A percentile compares a stretch with the other conserved stretches of the same genome.
phyloP scores from a whole-genome alignment of 2,113 vertebrate species.

The Corapipo altera region DNA sequence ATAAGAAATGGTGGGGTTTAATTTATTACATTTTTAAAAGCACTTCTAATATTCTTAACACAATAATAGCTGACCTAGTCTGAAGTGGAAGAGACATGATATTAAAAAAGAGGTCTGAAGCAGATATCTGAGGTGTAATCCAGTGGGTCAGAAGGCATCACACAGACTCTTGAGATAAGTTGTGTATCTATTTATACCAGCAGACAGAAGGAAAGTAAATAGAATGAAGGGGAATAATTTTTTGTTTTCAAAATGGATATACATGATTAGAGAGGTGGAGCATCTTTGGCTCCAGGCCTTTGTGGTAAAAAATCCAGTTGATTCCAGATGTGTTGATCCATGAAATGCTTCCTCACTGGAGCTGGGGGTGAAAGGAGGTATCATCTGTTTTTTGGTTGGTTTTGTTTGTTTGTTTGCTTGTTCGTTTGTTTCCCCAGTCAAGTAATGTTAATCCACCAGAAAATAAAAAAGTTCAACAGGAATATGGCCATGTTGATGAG shows the following conservation, averaged over 20 bases:
- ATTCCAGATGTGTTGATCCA: neutral
- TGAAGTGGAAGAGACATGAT: neutral
- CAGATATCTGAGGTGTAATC: neutral
- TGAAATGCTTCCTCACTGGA: neutral
- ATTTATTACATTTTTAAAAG: slow-evolving; percentile 31
- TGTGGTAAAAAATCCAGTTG: neutral
- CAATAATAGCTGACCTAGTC: neutral
- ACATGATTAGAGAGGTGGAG: neutral
- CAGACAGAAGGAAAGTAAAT: neutral
- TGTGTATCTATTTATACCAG: neutral
- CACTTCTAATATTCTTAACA: neutral
- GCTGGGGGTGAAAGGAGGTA: neutral
- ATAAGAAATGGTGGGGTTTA: neutral
- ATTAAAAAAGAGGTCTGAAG: neutral
- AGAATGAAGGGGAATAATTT: neutral
- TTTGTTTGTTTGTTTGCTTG: neutral
- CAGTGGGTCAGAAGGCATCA: neutral
- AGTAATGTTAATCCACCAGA: neutral
- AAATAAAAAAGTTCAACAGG: neutral
- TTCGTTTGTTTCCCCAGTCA: neutral
- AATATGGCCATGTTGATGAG: neutral
- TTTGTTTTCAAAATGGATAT: neutral
- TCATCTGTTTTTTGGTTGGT: neutral
- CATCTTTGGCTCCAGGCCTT: neutral
- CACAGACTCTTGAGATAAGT: neutral